A percentile compares a stretch with the other conserved stretches of the same genome.
These are phyloP conservation scores for Dendronephthya gigantea DNA, from an alignment of 64 coral and sea anemone genomes.

Conservation along the genomic window DNA sequence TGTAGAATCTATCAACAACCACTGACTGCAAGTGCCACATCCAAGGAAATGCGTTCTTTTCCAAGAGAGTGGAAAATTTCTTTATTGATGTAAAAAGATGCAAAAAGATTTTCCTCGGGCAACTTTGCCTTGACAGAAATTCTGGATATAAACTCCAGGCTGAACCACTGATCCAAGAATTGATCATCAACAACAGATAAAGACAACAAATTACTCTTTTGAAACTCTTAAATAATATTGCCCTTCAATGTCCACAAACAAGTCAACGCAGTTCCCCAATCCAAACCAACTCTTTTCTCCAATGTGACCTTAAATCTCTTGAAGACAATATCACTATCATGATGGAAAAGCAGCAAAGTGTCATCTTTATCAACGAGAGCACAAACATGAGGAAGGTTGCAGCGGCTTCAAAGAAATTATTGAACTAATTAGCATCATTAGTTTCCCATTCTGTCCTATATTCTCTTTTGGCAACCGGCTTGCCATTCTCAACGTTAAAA, in stretches of 20 bases:
- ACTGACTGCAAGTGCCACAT: not conserved
- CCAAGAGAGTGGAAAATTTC: not conserved
- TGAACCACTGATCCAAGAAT: not conserved
- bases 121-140: not conserved
- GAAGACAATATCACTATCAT: not conserved
- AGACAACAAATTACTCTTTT: not conserved
- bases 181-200: not conserved
- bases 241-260: not conserved
- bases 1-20: conserved; percentile 7
- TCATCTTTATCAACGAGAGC: not conserved
- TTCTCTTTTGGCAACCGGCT: not conserved
- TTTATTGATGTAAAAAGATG: not conserved
- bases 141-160: not conserved
- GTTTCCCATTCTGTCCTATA: conserved; percentile 7
- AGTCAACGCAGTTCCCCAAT: not conserved
- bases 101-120: not conserved
- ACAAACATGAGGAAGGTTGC: not conserved
- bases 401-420: not conserved
- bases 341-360: not conserved
- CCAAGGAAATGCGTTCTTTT: not conserved
- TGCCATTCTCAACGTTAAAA: not conserved
- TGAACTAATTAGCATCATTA: not conserved
- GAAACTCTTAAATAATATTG: not conserved
- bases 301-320: not conserved
- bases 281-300: not conserved